Evolutionary conservation across 2,113 vertebrate species (phyloP).

Genomic region (Elanoides forficatus): DNA sequence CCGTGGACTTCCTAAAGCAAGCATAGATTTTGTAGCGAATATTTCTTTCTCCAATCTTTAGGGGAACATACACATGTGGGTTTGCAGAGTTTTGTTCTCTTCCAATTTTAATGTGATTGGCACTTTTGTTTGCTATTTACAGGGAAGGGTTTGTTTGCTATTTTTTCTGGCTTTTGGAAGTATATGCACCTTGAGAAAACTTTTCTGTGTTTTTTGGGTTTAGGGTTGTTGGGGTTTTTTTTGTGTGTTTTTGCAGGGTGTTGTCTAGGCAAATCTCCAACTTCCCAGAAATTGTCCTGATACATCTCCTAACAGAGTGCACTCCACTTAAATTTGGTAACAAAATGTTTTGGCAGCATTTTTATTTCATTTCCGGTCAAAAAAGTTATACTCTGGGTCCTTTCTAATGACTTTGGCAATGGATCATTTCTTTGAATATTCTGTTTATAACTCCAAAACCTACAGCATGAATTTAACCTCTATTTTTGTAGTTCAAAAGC

Average conservation of each 20-base stretch:
- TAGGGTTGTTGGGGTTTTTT: fast-evolving
- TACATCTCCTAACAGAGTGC: not conserved
- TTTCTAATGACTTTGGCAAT: not conserved
- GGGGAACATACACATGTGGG: fast-evolving
- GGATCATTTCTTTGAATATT: not conserved
- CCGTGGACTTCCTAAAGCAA: not conserved
- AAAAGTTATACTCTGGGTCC: not conserved
- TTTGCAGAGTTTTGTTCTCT: not conserved
- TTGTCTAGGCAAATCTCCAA: not conserved
- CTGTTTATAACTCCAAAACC: not conserved
- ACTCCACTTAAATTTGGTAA: not conserved
- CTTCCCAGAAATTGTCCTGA: not conserved
- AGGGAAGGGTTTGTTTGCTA: fast-evolving
- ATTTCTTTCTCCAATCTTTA: not conserved
- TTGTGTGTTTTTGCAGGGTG: not conserved
- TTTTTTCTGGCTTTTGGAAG: not conserved
- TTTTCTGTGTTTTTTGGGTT: not conserved
- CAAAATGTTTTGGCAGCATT: not conserved
- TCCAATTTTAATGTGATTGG: not conserved
- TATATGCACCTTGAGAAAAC: not conserved
- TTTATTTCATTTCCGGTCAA: not conserved
- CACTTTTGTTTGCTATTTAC: not conserved
- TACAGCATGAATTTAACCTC: not conserved
- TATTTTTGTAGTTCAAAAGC: not conserved
- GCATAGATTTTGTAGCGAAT: not conserved